phyloP scores from a whole-genome alignment of 2,113 vertebrate genomes.

The Helogale parvula region DNA sequence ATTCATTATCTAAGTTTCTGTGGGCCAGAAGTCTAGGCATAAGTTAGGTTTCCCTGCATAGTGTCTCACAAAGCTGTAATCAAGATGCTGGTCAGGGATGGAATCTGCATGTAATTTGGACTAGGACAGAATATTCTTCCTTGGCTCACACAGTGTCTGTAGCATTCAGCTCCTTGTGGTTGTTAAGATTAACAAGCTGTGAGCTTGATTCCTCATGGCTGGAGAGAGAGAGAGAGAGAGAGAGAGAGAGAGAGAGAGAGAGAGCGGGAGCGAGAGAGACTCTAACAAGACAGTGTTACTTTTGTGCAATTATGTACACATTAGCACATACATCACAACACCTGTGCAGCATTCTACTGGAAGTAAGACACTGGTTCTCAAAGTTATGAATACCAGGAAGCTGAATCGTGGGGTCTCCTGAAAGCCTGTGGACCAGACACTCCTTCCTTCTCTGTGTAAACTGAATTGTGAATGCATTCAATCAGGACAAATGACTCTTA shows the following conservation, averaged over 20 bases:
- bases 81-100: neutral
- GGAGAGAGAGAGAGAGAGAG: neutral
- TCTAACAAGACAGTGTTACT: neutral
- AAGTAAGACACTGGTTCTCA: neutral
- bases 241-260: neutral
- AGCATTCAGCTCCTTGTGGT: neutral
- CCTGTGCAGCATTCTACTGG: neutral
- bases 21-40: neutral
- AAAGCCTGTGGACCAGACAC: neutral
- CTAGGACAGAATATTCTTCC: neutral
- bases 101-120: neutral
- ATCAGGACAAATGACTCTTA: neutral
- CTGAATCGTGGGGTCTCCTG: neutral
- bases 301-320: neutral
- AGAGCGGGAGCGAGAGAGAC: too few species aligned
- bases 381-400: neutral
- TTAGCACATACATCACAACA: neutral
- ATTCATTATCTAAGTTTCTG: neutral
- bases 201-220: neutral
- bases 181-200: neutral
- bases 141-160: neutral
- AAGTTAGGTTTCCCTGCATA: fast-evolving
- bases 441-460: neutral
- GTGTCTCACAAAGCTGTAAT: neutral
- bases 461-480: neutral